phyloP scores from a whole-genome alignment of 1,140 invertebrate species.

The Drosophila lacertosa region DNA sequence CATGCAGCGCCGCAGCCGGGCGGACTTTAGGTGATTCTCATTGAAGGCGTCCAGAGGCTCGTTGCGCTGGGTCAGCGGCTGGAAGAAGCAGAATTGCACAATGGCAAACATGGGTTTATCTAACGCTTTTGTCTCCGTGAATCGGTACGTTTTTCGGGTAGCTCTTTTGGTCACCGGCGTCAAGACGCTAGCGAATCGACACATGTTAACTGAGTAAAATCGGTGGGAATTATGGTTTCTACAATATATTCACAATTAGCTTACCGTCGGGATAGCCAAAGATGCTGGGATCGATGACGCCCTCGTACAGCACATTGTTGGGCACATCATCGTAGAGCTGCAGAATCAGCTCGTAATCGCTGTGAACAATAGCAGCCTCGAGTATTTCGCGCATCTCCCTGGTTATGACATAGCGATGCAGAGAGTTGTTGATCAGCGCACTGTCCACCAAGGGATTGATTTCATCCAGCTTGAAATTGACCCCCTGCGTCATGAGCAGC shows the following conservation, averaged over 20 bases:
- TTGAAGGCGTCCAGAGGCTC: slow-evolving; percentile 55
- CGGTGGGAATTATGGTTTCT: no score
- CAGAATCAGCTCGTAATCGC: slow-evolving; percentile 49
- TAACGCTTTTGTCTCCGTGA: background rate
- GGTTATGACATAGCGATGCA: slow-evolving; percentile 69
- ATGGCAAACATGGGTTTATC: slow-evolving; percentile 49
- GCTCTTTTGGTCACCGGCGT: background rate
- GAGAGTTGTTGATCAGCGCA: slow-evolving; percentile 68
- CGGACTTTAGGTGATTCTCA: slow-evolving; percentile 22
- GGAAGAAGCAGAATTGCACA: slow-evolving; percentile 65
- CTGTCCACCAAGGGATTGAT: slow-evolving; percentile 47
- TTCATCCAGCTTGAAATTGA: slow-evolving; percentile 22
- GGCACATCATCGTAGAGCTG: slow-evolving; percentile 57
- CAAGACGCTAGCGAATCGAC: slow-evolving; percentile 49
- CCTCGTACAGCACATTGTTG: slow-evolving; percentile 59
- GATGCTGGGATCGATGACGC: slow-evolving; percentile 51
- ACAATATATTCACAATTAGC: background rate
- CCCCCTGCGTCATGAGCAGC: slow-evolving; percentile 43
- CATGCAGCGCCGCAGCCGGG: slow-evolving; percentile 39
- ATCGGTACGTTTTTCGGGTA: background rate
- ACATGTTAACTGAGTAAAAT: slow-evolving; percentile 43
- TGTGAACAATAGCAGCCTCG: slow-evolving; percentile 43
- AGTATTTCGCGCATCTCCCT: slow-evolving; percentile 50
- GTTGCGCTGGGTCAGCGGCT: slow-evolving; percentile 37
- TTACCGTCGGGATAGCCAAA: slow-evolving; percentile 63